These are phyloP conservation scores for Phyllostomus hastatus DNA, from an alignment of 2,113 vertebrate species.

Conservation along the genomic window DNA sequence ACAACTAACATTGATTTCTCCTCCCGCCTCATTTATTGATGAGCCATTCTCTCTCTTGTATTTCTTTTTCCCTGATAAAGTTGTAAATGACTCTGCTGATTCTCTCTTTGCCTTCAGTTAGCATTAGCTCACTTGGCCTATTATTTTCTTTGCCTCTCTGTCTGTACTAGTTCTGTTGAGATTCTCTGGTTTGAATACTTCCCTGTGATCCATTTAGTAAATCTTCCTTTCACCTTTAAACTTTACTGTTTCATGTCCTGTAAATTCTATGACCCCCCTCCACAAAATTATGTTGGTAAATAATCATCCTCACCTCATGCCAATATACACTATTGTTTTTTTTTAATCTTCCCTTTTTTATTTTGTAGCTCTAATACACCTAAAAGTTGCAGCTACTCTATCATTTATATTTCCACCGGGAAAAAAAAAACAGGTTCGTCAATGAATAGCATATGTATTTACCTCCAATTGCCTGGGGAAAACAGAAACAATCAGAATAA, in stretches of 20 bases:
- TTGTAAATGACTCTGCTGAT: constrained; percentile 79
- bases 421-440: neutral
- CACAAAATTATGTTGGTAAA: constrained; percentile 37
- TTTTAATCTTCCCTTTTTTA: neutral
- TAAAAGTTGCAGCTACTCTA: constrained; percentile 25
- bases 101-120: constrained; percentile 76
- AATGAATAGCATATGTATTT: constrained; percentile 73
- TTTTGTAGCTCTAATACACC: constrained; percentile 19
- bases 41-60: constrained; percentile 80
- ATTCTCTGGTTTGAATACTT: neutral
- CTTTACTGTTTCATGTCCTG: neutral
- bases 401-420: constrained; percentile 37
- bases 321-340: neutral
- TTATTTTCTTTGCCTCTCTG: neutral
- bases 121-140: neutral
- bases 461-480: constrained; percentile 61
- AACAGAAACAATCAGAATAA: constrained; percentile 65
- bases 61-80: constrained; percentile 81
- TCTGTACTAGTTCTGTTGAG: neutral
- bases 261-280: neutral
- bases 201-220: neutral
- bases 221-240: neutral
- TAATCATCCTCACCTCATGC: neutral
- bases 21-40: constrained; percentile 83
- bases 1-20: constrained; percentile 82